Evolutionary conservation across 2,797 vertebrate genomes (phyloP).

Genomic region (Trichosurus vulpecula): DNA sequence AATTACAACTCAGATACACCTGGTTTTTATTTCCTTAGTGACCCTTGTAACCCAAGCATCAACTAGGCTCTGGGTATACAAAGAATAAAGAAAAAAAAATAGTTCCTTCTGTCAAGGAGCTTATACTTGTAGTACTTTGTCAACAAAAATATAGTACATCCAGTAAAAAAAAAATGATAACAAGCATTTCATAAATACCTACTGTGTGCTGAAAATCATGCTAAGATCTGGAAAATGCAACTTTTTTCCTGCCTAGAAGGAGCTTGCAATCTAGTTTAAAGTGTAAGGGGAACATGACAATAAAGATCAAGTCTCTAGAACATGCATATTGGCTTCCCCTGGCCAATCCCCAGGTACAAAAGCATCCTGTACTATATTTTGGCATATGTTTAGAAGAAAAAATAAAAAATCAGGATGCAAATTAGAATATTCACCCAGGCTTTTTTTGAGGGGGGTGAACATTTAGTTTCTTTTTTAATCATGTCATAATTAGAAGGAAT

Average conservation of each 20-base stretch:
- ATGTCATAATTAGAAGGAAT: conserved; percentile 20
- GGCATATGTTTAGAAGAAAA: not conserved
- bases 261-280: not conserved
- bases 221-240: not conserved
- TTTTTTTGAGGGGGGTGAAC: not conserved
- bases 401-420: not conserved
- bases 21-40: too few species aligned
- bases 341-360: not conserved
- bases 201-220: not conserved
- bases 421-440: not conserved
- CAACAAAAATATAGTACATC: not conserved
- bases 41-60: too few species aligned
- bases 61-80: too few species aligned
- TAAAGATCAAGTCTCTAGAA: not conserved
- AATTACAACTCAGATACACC: too few species aligned
- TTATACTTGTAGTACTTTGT: not conserved
- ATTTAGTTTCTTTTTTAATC: not conserved
- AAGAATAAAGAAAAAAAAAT: not conserved
- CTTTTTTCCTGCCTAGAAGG: not conserved
- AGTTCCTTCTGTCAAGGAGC: not conserved
- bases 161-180: not conserved
- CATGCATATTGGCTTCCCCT: not conserved
- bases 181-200: not conserved
- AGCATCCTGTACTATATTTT: not conserved
- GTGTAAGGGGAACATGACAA: too few species aligned